Evolutionary conservation across 2,888 invertebrate species (phyloP).

Genomic region (Poecilus cupreus): DNA sequence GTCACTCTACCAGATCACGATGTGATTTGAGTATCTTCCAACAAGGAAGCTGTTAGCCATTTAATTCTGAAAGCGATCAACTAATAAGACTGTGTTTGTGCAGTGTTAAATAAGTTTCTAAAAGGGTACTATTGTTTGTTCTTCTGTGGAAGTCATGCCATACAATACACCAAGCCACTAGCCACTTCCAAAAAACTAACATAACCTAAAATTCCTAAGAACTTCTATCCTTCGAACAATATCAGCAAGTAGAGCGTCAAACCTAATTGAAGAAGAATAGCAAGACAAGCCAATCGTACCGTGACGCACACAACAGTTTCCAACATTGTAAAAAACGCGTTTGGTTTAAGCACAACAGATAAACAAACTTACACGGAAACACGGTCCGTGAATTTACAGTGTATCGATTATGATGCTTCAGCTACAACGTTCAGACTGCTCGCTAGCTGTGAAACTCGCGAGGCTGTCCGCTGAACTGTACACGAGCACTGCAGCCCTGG

Average conservation of each 20-base stretch:
- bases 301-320: neutral
- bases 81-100: too few relatives aligned
- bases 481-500: neutral
- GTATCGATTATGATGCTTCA: constrained; percentile 37
- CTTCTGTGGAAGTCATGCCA: too few relatives aligned
- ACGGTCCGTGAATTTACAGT: constrained; percentile 34
- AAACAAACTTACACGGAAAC: constrained; percentile 44
- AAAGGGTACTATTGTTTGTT: too few relatives aligned
- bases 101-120: too few relatives aligned
- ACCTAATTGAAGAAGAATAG: constrained; percentile 32
- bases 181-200: too few relatives aligned
- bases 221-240: neutral
- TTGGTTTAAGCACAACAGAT: constrained; percentile 32
- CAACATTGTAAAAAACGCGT: neutral
- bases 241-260: constrained; percentile 24
- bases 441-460: neutral
- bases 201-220: neutral
- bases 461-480: constrained; percentile 3
- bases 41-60: too few relatives aligned
- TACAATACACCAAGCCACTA: too few relatives aligned
- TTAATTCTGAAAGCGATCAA: too few relatives aligned
- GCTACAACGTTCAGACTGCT: neutral
- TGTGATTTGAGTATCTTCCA: too few relatives aligned
- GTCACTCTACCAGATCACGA: too few relatives aligned
- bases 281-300: neutral